Base-by-base conservation (phyloP, 2,797 vertebrate genomes). In the Valencia hispanica region DNA sequence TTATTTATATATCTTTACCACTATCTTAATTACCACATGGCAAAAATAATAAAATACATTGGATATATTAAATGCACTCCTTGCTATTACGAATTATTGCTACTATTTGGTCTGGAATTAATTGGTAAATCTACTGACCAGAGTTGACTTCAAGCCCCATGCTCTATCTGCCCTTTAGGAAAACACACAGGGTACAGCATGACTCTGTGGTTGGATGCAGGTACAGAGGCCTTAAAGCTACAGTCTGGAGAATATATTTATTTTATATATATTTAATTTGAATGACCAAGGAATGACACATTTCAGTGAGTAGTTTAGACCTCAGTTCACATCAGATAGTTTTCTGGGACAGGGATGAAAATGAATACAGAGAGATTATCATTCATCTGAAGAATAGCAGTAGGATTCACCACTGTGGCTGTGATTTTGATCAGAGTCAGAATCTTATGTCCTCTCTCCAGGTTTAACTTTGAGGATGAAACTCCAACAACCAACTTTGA, bases 401-500 rank as follows among this genome's bases (percentile, higher is more conserved):
- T 45, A 27, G 32, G 43, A 45, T 48, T 18, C 18, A 48, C 6
- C 20, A 17, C 18, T 20, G 47, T 51, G 50, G 73, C 41, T 57
- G 41, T 66, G 45, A 48, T 53, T 48, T 25, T 68, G 48, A 81
- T 77, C 63, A 70, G 43, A 72, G 71, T 74, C 47, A 79, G 57
- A 84, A 14, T 66, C n/a, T 72, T 74, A 34, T 84, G 78, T 73
- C 74, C 77, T 83, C 72, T 72, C 84, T 78, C n/a, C 85, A 99
- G 98, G 90, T 99, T 99, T 94, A 98, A 99, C 94, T 99, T 99
- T 90, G 91, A 96, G 66, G 96, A 98, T 0, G 97, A 98, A 94
- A 99, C 98, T 0, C 97, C 98, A 0, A 99, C 97, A 5, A 99
- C 98, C 6, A 99, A 99, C 93, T 99, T 99, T 0, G 98, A 99